Evolutionary conservation across 2,113 vertebrate species (phyloP).

Genomic region (Anseranas semipalmata): DNA sequence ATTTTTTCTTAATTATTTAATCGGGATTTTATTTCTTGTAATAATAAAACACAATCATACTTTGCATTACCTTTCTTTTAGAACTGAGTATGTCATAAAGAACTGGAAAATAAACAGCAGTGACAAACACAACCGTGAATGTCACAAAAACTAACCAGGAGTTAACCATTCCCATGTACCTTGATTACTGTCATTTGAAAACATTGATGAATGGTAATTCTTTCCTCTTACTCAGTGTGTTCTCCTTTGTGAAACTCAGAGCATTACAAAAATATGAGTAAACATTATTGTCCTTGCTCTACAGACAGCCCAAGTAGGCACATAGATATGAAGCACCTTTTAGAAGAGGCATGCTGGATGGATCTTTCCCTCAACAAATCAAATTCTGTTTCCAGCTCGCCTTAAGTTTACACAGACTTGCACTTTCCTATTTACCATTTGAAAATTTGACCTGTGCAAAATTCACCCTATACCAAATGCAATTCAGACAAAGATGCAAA

Average conservation of each 20-base stretch:
- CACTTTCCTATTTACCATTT: background rate
- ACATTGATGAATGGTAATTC: background rate
- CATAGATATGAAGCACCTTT: background rate
- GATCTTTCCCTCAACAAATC: background rate
- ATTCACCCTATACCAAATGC: background rate
- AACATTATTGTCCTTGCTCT: background rate
- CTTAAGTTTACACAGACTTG: background rate
- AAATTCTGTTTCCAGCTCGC: background rate
- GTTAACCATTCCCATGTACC: background rate
- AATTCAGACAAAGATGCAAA: background rate
- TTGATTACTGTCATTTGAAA: background rate
- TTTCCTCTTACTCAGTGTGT: background rate
- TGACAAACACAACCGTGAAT: rapidly evolving
- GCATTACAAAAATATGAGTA: background rate
- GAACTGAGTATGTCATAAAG: background rate
- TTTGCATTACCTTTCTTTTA: background rate
- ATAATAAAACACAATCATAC: background rate
- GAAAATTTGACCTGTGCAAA: background rate
- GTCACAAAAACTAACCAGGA: background rate
- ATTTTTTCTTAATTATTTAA: background rate
- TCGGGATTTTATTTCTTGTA: background rate
- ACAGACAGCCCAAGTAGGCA: background rate
- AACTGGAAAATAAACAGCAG: background rate
- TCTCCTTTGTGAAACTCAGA: background rate
- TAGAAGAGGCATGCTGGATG: background rate